Evolutionary conservation across 1,140 invertebrate genomes (phyloP), one percentile per base, ranked within the genome.

Genomic region (Nomia melanderi): DNA sequence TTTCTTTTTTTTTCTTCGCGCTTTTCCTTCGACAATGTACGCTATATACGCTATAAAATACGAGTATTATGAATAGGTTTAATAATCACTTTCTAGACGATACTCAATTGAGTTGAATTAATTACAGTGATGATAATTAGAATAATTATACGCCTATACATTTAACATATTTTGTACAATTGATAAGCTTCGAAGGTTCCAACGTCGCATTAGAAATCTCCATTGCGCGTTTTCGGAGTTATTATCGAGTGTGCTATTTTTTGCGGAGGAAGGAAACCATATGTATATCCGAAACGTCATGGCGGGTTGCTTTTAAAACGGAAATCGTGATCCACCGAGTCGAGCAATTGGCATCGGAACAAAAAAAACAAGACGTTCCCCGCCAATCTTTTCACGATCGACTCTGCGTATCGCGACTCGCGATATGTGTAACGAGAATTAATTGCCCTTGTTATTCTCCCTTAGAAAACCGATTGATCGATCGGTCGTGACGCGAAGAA

Each of bases 121-220:
- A 86, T 87, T 87, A 83, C 80, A 69, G 23, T 50, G 71, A 59
- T 54, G n/a, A 87, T 87, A 80, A 86, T 78, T 78, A 67, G 64
- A 67, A 62, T 71, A 60, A 77, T 54, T 23, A 80, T 81, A 78
- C 74, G 67, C 59, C 81, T 86, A 85, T 88, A 86, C 83, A 86
- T 86, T 84, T 87, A 88, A 88, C 73, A 66, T 89, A 88, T 84
- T 90, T 89, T 90, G 86, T 90, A 90, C 88, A 90, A 79, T 87
- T 59, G 62, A 81, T 88, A 90, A 87, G 84, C 84, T 89, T 89
- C 87, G 44, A 83, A 86, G 86, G 71, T 86, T 83, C 54, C 62
- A 50, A 84, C 78, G 79, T 74, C 62, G 36, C 39, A 77, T 83
- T 54, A 73, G 78, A 77, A 82, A 63, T 67, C 8, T 36, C 39